These are phyloP conservation scores for Ammodytes marinus DNA, from an alignment of 2,113 vertebrate species.

Conservation along the genomic window DNA sequence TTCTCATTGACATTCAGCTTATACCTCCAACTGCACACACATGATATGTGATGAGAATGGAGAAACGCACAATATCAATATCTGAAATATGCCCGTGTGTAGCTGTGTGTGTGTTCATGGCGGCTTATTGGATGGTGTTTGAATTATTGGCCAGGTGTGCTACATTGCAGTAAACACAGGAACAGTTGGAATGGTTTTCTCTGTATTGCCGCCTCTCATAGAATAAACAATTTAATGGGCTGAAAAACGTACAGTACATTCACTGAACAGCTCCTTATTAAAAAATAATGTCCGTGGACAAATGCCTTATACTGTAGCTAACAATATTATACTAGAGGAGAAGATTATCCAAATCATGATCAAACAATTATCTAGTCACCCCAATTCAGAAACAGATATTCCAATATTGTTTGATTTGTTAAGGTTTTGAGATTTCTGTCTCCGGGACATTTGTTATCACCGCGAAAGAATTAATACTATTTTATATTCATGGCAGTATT, in stretches of 20 bases:
- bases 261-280: background rate
- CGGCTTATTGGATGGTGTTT: constrained; percentile 51
- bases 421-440: no score
- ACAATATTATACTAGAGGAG: no score
- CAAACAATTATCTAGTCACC: no score
- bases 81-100: constrained; percentile 62
- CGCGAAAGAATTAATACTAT: no score
- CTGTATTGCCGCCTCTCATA: background rate
- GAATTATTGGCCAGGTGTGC: constrained; percentile 53
- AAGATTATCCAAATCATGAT: no score
- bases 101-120: constrained; percentile 26
- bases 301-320: no score
- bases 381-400: no score
- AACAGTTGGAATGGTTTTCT: constrained; percentile 43
- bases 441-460: no score
- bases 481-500: background rate
- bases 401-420: no score
- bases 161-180: constrained; percentile 45
- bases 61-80: constrained; percentile 73
- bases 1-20: constrained; percentile 76
- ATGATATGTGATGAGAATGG: constrained; percentile 79
- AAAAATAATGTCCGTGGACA: no score
- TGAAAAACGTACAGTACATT: constrained; percentile 5
- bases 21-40: constrained; percentile 85
- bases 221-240: constrained; percentile 23